Percentiles rank a stretch among this genome's conserved stretches.
Conservation (phyloP, 1,140 invertebrate genomes). For the Micrasema longulum region DNA sequence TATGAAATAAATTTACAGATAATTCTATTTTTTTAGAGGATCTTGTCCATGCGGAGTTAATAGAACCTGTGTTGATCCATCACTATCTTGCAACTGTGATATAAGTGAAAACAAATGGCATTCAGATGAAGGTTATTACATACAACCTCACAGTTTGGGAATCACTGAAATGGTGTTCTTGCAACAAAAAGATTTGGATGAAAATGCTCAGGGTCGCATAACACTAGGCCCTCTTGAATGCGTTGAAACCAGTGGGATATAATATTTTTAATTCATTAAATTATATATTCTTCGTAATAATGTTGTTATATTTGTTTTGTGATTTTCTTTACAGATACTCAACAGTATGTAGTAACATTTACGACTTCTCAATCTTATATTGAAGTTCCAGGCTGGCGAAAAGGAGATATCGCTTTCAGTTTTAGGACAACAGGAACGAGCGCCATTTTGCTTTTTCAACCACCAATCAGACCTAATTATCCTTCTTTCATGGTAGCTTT, state of each 20-base stretch:
- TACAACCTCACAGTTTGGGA: constrained; percentile 82
- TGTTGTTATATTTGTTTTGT: too few species aligned
- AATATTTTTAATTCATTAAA: too few species aligned
- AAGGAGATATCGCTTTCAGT: constrained; percentile 91
- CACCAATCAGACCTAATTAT: constrained; percentile 87
- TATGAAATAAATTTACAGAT: too few species aligned
- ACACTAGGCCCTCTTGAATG: constrained; percentile 92
- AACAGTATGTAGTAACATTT: constrained; percentile 93
- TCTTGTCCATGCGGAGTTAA: constrained; percentile 78
- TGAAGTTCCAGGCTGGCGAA: constrained; percentile 90
- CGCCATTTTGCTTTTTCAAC: constrained; percentile 91
- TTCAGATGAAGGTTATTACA: constrained; percentile 88
- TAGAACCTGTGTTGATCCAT: constrained; percentile 82
- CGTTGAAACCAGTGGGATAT: constrained; percentile 88
- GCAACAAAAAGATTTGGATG: constrained; percentile 84
- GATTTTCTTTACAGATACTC: constrained; percentile 85
- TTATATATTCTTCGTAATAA: too few species aligned
- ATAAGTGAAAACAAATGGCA: constrained; percentile 86
- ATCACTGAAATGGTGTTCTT: constrained; percentile 92
- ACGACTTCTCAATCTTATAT: constrained; percentile 92
- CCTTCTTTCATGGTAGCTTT: constrained; percentile 91
- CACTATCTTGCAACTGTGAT: constrained; percentile 89
- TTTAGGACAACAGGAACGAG: constrained; percentile 91
- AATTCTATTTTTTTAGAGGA: constrained; percentile 69
- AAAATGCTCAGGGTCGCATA: constrained; percentile 86